phyloP scores from a whole-genome alignment of 2,888 invertebrate genomes.

The Strigamia crassipes region DNA sequence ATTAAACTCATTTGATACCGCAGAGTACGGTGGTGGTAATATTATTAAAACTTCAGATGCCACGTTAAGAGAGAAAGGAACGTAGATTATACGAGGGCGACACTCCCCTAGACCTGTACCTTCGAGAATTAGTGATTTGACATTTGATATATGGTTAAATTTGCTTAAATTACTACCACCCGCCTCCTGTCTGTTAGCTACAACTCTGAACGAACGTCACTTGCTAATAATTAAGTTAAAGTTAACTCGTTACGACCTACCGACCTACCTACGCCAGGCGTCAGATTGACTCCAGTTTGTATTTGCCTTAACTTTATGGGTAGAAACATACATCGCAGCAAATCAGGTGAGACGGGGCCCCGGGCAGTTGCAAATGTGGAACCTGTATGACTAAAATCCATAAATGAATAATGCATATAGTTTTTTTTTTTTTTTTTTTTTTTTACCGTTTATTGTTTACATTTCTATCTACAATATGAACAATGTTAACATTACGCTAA shows the following conservation, averaged over 20 bases:
- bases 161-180: slow-evolving; percentile 46
- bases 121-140: slow-evolving; percentile 47
- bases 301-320: too few relatives aligned
- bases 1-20: slow-evolving; percentile 47
- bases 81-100: slow-evolving; percentile 45
- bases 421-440: too few relatives aligned
- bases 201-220: slow-evolving; percentile 31
- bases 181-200: slow-evolving; percentile 28
- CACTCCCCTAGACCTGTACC: slow-evolving; percentile 46
- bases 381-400: too few relatives aligned
- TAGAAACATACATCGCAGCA: too few relatives aligned
- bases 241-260: slow-evolving; percentile 3
- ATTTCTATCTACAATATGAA: too few relatives aligned
- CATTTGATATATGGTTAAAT: slow-evolving; percentile 48
- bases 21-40: slow-evolving; percentile 41
- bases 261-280: background rate
- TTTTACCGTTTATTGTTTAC: too few relatives aligned
- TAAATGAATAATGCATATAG: too few relatives aligned
- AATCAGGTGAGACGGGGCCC: too few relatives aligned
- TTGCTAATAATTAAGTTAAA: slow-evolving; percentile 28
- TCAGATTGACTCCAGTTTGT: background rate
- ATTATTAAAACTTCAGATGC: slow-evolving; percentile 47
- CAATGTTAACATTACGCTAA: too few relatives aligned
- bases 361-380: too few relatives aligned
- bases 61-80: slow-evolving; percentile 45